Evolutionary conservation across 2,797 vertebrate species (phyloP), one percentile per base, ranked within the genome.

Genomic region (Diplodus puntazzo): DNA sequence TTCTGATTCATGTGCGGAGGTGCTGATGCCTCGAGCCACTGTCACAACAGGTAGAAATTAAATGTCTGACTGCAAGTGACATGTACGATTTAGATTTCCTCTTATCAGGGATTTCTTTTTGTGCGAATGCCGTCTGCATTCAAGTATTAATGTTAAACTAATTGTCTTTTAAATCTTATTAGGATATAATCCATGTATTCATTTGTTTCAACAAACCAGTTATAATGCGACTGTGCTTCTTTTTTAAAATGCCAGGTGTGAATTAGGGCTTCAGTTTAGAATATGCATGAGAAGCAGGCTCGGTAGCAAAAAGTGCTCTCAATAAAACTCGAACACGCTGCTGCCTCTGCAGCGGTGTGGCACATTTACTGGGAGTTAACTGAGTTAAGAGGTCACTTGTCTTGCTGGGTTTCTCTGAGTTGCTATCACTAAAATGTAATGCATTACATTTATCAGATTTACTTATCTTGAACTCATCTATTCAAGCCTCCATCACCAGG

Each of bases 1-100:
- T 46, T 78, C 39, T 83, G 82, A 89, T 88, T 85, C 82, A 73
- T 61, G 11, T 2, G 23, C 52, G 49, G 48, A 75, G 58, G 61
- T 66, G 86, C 73, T 64, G 74, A 75, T 0, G 61, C 84, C 66
- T 53, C 9, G 20, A 79, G 82, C 75, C 7, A 10, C 39, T 57
- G 77, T 80, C 84, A 78, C 76, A 34, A 75, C 25, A 60, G 72
- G 79, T 46, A 78, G 61, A 88, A 89, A 83, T 81, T 21, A 83
- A 86, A 82, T 10, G 54, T 75, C 55, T 53, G 71, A 80, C 54
- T 7, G 11, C 48, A 11, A 70, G 45, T 69, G 59, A 71, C 64
- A 54, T 1, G 3, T 11, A 27, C 67, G 48, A 68, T 6, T 30
- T 42, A 1, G 1, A 8, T 39, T 21, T 27, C 0, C 18, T 69